Conservation (phyloP, 2,888 invertebrate species). For the Diaperis boleti region DNA sequence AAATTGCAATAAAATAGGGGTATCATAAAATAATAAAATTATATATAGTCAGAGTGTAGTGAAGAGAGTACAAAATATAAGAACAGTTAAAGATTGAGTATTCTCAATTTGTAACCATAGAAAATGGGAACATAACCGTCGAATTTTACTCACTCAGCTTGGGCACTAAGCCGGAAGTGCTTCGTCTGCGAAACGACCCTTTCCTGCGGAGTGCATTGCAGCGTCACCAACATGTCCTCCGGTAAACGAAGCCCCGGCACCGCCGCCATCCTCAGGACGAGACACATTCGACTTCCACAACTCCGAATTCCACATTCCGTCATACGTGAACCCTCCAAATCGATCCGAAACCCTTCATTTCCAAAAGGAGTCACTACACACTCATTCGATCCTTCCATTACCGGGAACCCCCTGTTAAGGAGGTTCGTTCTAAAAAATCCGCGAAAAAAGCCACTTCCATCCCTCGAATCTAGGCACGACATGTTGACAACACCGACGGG, state of each 20-base stretch:
- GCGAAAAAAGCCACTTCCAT: slow-evolving; percentile 58
- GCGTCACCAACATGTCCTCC: slow-evolving; percentile 68
- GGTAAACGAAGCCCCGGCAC: slow-evolving; percentile 69
- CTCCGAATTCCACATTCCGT: slow-evolving; percentile 68
- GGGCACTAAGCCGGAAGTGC: slow-evolving; percentile 60
- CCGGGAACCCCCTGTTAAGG: slow-evolving; percentile 46
- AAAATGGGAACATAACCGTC: no score
- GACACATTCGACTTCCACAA: slow-evolving; percentile 66
- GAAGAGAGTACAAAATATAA: no score
- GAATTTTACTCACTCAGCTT: slow-evolving; percentile 51
- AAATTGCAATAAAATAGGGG: no score
- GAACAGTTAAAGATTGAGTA: no score
- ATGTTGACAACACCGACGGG: slow-evolving; percentile 59
- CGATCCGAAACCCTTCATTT: slow-evolving; percentile 62
- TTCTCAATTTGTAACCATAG: no score
- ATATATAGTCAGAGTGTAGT: no score
- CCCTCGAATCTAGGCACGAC: slow-evolving; percentile 59
- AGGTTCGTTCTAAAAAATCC: slow-evolving; percentile 61
- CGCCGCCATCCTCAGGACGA: slow-evolving; percentile 70
- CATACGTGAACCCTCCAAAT: slow-evolving; percentile 67
- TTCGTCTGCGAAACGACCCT: slow-evolving; percentile 68
- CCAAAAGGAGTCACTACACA: slow-evolving; percentile 53
- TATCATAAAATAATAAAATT: no score
- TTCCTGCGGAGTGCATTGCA: slow-evolving; percentile 71
- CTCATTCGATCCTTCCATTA: slow-evolving; percentile 57